Base-by-base conservation (phyloP, 2,113 vertebrate species). In the Platichthys stellatus region DNA sequence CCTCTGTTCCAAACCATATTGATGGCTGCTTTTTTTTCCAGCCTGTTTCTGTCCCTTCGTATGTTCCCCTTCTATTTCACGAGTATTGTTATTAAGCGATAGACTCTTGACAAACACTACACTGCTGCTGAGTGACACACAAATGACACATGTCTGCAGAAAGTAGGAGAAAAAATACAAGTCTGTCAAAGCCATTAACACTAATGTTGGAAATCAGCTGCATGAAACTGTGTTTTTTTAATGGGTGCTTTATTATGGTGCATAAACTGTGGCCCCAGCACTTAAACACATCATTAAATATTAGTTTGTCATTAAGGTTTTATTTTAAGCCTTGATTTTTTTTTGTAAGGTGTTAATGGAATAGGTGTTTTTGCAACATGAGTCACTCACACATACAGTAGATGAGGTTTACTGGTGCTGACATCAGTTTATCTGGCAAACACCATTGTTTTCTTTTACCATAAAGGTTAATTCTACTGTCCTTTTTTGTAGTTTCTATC, bases 211-310 rank as follows among this genome's bases (percentile, higher is more conserved):
- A 53, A 83, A 66, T 70, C 53, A 60, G 69, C 74, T 80, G 58
- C 71, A 71, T 80, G 40, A 78, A 78, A 79, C 17, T 58, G 21
- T 54, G 20, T 76, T 82, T 88, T 81, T 83, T 88, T 81, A 86
- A 90, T 81, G 63, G 45, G 24, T 43, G 66, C 71, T 85, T 82
- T 84, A 83, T 84, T 65, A 82, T 66, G 35, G 62, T 40, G 74
- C 76, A 80, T 86, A 82, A 85, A 87, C 81, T 80, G 59, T 76
- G 73, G 67, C 84, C 76, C 35, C 31, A 63, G 76, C 71, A 66
- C 76, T 89, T 91, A 88, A 88, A 88, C 78, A 83, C 73, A 56
- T 63, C 78, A 80, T 89, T 88, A 87, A 88, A 86, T 77, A 80
- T 83, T 78, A 86, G 82, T 74, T 83, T 82, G 35, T 87, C 78